Base-by-base conservation (phyloP, 2,113 vertebrate genomes). In the Tyrannus savana region DNA sequence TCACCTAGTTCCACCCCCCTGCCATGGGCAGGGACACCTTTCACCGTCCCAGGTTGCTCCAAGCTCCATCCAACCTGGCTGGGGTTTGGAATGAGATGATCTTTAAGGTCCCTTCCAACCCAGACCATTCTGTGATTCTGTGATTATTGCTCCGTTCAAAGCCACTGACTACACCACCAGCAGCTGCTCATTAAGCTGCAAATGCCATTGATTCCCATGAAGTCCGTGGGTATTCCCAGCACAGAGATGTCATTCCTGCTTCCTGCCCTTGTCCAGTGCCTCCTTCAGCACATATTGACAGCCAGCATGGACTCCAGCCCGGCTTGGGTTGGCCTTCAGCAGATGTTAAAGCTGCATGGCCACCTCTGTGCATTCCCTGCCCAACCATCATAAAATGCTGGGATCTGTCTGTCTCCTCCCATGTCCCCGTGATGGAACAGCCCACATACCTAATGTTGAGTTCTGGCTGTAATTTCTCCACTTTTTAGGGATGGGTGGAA, bases 31-130 rank as follows among this genome's bases (percentile, higher is more conserved):
- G 62, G 28, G 41, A 31, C 62, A 64, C 62, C 19, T 44, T 5
- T 41, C 62, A 23, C 62, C 31, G 33, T 9, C 30, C 41, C 28
- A 64, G 30, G 41, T 10, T 22, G 41, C 62, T 64, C 62, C 41
- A 64, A 64, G 39, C 19, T 28, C 19, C 7, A 3, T 42, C 62
- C 41, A 64, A 6, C 30, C 62, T 64, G 62, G 3, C 39, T 14
- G 27, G 21, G 5, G 3, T 3, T 15, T 56, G 21, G 14, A 13
- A 44, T 0, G 0, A 7, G 22, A 17, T 25, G 41, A 7, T 19
- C 47, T 69, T 55, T 19, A 10, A 41, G 11, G 2, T 35, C 21
- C 63, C 30, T 42, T 49, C 55, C 63, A 15, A 6, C 21, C 14
- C 55, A 55, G 49, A 27, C 31, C 39, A n/a, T 53, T 69, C 63